Percentiles rank a stretch among this genome's conserved stretches.
These are phyloP conservation scores for Aspidapion aeneum DNA, from an alignment of 2,888 invertebrate genomes.

Conservation along the genomic window DNA sequence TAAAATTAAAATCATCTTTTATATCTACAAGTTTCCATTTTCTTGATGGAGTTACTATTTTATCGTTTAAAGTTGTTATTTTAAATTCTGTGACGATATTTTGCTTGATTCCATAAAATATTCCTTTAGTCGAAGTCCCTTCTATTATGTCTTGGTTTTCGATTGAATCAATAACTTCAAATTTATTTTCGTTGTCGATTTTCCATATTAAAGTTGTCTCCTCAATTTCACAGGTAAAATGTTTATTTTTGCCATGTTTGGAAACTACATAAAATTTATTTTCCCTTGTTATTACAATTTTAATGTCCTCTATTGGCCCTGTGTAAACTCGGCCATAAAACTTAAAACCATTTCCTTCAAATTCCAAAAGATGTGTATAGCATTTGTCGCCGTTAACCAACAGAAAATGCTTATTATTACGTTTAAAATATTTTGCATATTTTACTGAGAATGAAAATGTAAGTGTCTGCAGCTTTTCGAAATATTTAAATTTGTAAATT, in stretches of 20 bases:
- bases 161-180: constrained; percentile 34
- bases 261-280: constrained; percentile 44
- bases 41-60: constrained; percentile 27
- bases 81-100: constrained; percentile 35
- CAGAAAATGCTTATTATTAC: constrained; percentile 40
- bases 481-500: constrained; percentile 50
- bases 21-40: constrained; percentile 37
- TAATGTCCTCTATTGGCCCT: constrained; percentile 50
- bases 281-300: constrained; percentile 41
- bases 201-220: constrained; percentile 47
- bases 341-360: constrained; percentile 36
- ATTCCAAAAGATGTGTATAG: constrained; percentile 46
- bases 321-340: constrained; percentile 45
- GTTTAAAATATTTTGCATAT: constrained; percentile 30
- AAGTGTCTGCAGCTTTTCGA: constrained; percentile 46
- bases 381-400: constrained; percentile 48
- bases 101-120: constrained; percentile 42
- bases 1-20: constrained; percentile 35
- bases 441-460: constrained; percentile 18
- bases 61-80: constrained; percentile 26
- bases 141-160: constrained; percentile 38
- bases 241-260: constrained; percentile 27
- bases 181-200: constrained; percentile 33
- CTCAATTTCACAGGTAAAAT: constrained; percentile 35
- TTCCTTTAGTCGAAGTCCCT: constrained; percentile 38